These are phyloP conservation scores for Montipora foliosa DNA, from an alignment of 64 coral and sea anemone species.

Conservation along the genomic window DNA sequence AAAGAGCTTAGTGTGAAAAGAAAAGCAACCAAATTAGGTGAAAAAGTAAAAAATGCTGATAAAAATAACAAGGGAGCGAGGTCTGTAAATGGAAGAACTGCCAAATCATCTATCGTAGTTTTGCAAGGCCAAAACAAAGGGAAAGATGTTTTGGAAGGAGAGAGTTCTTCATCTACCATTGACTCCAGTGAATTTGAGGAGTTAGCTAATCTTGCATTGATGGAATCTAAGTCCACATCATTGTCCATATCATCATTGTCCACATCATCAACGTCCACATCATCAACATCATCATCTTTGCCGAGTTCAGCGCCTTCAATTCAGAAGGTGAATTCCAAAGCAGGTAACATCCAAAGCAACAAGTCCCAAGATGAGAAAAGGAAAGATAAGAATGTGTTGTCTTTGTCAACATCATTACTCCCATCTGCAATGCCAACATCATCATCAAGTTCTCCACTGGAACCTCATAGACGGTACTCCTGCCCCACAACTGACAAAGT, in stretches of 20 bases:
- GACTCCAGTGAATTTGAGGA: neutral
- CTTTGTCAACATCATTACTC: neutral
- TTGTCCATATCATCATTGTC: neutral
- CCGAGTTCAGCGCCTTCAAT: neutral
- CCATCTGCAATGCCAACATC: neutral
- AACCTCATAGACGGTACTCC: neutral
- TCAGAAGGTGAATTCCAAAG: neutral
- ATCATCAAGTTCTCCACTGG: neutral
- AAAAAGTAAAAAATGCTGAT: neutral
- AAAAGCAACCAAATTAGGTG: neutral
- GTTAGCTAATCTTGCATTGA: neutral
- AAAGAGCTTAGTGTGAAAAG: neutral
- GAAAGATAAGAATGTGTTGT: neutral
- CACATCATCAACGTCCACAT: neutral
- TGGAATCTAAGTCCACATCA: neutral
- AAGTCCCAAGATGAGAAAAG: neutral
- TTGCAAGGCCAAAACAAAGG: neutral
- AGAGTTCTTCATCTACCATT: neutral
- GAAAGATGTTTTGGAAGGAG: neutral
- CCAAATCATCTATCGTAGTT: neutral
- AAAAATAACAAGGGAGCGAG: neutral
- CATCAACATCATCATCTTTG: neutral
- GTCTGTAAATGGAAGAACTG: neutral
- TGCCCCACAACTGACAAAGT: neutral
- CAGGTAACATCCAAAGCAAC: neutral